Conservation (phyloP, 2,888 invertebrate genomes). For the Phaedon cochleariae region DNA sequence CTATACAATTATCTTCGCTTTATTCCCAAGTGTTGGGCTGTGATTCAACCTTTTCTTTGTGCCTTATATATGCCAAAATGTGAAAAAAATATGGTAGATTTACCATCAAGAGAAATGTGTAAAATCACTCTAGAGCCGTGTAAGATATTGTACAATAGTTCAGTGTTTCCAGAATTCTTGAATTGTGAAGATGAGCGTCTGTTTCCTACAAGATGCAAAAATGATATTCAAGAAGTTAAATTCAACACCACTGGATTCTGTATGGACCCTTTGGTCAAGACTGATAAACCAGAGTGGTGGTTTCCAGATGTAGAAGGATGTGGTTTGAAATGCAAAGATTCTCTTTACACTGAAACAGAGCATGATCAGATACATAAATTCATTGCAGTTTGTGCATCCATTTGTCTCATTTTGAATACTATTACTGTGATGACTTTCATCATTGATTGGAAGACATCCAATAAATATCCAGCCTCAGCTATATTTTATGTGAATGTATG, state of each 20-base stretch:
- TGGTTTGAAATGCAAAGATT: constrained; percentile 88
- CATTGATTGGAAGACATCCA: constrained; percentile 92
- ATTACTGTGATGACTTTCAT: constrained; percentile 90
- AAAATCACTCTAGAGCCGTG: constrained; percentile 87
- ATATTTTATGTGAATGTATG: constrained; percentile 94
- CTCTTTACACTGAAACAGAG: constrained; percentile 84
- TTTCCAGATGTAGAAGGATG: constrained; percentile 88
- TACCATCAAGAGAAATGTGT: constrained; percentile 92
- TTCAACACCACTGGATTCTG: constrained; percentile 89
- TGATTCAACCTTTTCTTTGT: constrained; percentile 92
- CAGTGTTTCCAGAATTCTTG: constrained; percentile 87
- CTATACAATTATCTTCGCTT: constrained; percentile 80
- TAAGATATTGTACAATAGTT: constrained; percentile 81
- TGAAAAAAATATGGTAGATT: constrained; percentile 75
- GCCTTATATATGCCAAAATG: constrained; percentile 95
- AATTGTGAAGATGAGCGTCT: constrained; percentile 80
- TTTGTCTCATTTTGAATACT: constrained; percentile 79
- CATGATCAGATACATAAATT: constrained; percentile 84
- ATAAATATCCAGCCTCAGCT: constrained; percentile 90
- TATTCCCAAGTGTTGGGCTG: constrained; percentile 95
- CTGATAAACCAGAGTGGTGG: constrained; percentile 80
- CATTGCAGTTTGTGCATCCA: constrained; percentile 80
- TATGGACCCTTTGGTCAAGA: constrained; percentile 81
- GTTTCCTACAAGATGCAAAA: constrained; percentile 83
- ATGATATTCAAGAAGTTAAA: constrained; percentile 82